Conservation (phyloP, 2,888 invertebrate genomes). For the Clepsis dumicolana region DNA sequence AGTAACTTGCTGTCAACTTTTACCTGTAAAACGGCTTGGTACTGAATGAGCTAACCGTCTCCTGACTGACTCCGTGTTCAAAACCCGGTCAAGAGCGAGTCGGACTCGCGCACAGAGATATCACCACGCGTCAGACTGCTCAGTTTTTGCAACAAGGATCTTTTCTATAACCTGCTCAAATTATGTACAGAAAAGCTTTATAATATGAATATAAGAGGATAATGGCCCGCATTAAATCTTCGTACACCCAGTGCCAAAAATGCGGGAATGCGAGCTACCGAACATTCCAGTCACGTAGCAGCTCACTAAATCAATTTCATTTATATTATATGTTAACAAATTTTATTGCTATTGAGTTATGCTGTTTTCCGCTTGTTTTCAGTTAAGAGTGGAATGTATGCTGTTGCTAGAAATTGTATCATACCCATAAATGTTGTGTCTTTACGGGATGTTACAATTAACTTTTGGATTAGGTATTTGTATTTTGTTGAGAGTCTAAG, state of each 20-base stretch:
- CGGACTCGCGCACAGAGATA: too few relatives aligned
- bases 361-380: slow-evolving; percentile 17
- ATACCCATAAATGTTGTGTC: too few relatives aligned
- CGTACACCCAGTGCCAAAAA: slow-evolving; percentile 38
- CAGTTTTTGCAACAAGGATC: slow-evolving; percentile 8
- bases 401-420: too few relatives aligned
- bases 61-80: too few relatives aligned
- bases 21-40: too few relatives aligned
- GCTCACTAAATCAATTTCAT: slow-evolving; percentile 41
- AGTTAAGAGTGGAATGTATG: slow-evolving; percentile 7
- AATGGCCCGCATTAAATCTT: slow-evolving; percentile 40
- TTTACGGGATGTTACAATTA: too few relatives aligned
- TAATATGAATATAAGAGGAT: slow-evolving; percentile 25
- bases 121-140: neutral
- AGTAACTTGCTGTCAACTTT: too few relatives aligned
- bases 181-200: slow-evolving; percentile 14
- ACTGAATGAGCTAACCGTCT: too few relatives aligned
- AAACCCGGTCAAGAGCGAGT: too few relatives aligned
- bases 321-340: slow-evolving; percentile 38
- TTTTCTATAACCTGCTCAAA: neutral
- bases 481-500: too few relatives aligned
- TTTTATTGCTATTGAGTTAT: slow-evolving; percentile 24
- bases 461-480: too few relatives aligned
- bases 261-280: slow-evolving; percentile 29
- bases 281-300: slow-evolving; percentile 39